Base-by-base conservation (phyloP, 2,888 invertebrate species). In the Eustalomyia histrio region DNA sequence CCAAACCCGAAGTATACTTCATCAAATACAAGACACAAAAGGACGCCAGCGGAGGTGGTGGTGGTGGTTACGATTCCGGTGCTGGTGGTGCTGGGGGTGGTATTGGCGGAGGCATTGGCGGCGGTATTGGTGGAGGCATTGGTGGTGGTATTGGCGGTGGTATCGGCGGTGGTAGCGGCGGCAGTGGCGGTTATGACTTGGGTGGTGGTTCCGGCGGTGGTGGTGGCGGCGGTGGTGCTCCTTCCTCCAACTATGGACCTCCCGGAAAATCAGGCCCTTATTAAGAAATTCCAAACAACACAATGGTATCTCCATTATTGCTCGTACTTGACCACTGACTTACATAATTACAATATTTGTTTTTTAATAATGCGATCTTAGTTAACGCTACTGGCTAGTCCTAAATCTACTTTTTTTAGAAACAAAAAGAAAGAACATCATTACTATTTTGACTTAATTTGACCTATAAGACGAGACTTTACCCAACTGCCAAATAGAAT, bases 1-100 rank as follows among this genome's bases (percentile, higher is more conserved):
- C 95, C 90, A 96, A 97, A 92, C 96, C 96, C 75, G 96, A 96
- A 92, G 96, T 96, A 75, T 96, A 96, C 93, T 96, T 96, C 93
- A 96, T 91, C 87, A 90, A 91, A 76, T 91, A 91, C 88, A 91
- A 93, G 92, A 90, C 91, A 78, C 91, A 91, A 79, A 90, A 90
- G 86, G 90, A 90, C 21, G 84, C 85, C 9, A 83, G 87, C 57
- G 86, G 87, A 33, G 86, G 85, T 57, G 84, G 86, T 21, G 86
- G 85, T 29, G 85, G 86, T 50, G 80, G 75, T 60, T 84, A 85
- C 21, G 76, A 81, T 21, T 85, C 87, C 29, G 85, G 88, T 18
- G 81, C 85, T 39, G 89, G 76, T 57, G 87, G 82, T 76, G 87
- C 82, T 83, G 88, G 80, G 58, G 85, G 87, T 4, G 84, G 79